phyloP scores from a whole-genome alignment of 2,888 invertebrate species.

The Catocala fraxini region DNA sequence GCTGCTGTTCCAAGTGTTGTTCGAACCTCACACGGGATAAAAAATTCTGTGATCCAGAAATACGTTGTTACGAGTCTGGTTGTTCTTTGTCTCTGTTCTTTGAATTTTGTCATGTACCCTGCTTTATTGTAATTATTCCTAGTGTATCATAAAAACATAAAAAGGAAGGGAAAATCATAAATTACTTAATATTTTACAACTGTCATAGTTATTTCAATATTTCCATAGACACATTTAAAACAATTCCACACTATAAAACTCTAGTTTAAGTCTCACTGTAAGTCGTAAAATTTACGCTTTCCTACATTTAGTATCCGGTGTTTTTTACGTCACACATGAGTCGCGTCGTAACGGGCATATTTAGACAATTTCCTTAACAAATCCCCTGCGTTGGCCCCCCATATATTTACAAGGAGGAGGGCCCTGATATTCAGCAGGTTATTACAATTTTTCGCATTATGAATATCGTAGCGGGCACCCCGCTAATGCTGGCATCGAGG shows the following conservation, averaged over 20 bases:
- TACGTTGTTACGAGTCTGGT: too few relatives aligned
- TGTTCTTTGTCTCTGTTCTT: too few relatives aligned
- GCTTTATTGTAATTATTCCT: too few relatives aligned
- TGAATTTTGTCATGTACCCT: too few relatives aligned
- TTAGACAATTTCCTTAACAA: conserved; percentile 84
- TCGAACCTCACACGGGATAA: too few relatives aligned
- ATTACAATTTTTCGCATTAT: conserved; percentile 88
- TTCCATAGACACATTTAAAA: conserved; percentile 27
- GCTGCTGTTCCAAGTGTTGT: too few relatives aligned
- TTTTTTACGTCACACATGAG: conserved; percentile 55
- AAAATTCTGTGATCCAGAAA: too few relatives aligned
- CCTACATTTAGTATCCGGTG: conserved; percentile 36
- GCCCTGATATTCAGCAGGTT: conserved; percentile 79
- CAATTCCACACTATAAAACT: conserved; percentile 37
- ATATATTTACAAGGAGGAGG: conserved; percentile 68
- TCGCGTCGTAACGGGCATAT: conserved; percentile 68
- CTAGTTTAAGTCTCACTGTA: conserved; percentile 14
- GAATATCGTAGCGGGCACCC: conserved; percentile 82
- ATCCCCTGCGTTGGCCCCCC: conserved; percentile 73
- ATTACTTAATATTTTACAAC: conserved; percentile 15
- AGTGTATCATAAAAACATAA: too few relatives aligned
- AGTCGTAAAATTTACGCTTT: conserved; percentile 49
- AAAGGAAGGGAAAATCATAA: background rate
- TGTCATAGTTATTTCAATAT: conserved; percentile 28
- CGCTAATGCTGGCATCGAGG: conserved; percentile 72